phyloP scores from a whole-genome alignment of 1,140 invertebrate species.

The Microplitis demolitor region DNA sequence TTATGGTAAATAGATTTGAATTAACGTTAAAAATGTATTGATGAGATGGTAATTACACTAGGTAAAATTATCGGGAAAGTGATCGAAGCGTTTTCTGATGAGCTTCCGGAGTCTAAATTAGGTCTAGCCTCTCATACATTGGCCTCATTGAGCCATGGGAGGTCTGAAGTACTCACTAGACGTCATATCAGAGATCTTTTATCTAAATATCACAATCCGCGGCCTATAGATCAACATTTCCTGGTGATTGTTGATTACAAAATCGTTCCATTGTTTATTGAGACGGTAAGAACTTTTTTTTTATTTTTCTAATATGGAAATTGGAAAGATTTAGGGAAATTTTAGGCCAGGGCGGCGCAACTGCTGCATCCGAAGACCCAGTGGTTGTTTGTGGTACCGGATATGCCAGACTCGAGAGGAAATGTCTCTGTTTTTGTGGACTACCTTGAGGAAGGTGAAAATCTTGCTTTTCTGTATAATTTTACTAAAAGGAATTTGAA shows the following conservation, averaged over 20 bases:
- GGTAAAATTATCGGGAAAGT: slow-evolving; percentile 52
- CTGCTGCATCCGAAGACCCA: slow-evolving; percentile 75
- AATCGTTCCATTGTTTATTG: slow-evolving; percentile 65
- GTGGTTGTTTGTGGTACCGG: slow-evolving; percentile 79
- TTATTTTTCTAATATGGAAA: neutral
- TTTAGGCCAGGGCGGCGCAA: slow-evolving; percentile 66
- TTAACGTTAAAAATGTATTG: neutral
- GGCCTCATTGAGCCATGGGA: slow-evolving; percentile 62
- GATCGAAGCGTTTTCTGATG: slow-evolving; percentile 62
- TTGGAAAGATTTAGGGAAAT: neutral
- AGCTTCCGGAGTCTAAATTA: slow-evolving; percentile 47
- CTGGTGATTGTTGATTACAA: slow-evolving; percentile 54
- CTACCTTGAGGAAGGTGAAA: slow-evolving; percentile 76
- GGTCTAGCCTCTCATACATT: slow-evolving; percentile 51
- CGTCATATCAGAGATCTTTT: slow-evolving; percentile 62
- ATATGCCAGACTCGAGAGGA: slow-evolving; percentile 60
- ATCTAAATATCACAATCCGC: slow-evolving; percentile 53
- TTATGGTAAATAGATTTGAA: slow-evolving; percentile 62
- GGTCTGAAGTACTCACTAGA: slow-evolving; percentile 57
- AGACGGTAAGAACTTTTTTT: slow-evolving; percentile 57
- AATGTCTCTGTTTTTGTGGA: slow-evolving; percentile 63
- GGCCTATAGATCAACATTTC: slow-evolving; percentile 48
- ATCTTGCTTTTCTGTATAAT: slow-evolving; percentile 82
- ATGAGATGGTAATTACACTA: neutral
- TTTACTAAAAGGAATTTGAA: slow-evolving; percentile 58